A percentile compares a stretch with the other conserved stretches of the same genome.
Evolutionary conservation across 2,797 vertebrate species (phyloP).

Genomic region (Onychomys torridus): DNA sequence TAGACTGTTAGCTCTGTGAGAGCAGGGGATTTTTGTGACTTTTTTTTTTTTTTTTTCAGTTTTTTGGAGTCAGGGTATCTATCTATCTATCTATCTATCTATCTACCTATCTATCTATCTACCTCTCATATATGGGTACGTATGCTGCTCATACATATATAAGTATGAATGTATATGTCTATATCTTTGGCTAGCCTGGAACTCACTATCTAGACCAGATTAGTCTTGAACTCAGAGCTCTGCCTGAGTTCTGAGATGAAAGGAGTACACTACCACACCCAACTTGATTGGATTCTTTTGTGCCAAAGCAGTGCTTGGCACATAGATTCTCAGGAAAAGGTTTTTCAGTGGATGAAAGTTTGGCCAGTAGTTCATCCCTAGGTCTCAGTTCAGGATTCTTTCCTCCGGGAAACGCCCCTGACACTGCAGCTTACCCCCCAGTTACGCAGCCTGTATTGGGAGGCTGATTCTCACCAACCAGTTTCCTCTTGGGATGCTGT

Average conservation of each 20-base stretch:
- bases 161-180: not conserved
- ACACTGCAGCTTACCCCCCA: not conserved
- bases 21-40: not conserved
- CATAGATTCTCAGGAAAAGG: not conserved
- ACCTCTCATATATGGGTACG: too few species aligned
- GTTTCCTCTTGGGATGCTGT: not conserved
- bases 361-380: not conserved
- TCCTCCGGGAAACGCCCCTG: conserved; percentile 12
- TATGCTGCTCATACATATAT: not conserved
- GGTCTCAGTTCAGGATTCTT: not conserved
- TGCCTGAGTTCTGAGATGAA: not conserved
- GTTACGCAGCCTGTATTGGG: not conserved
- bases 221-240: not conserved
- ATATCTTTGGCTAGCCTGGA: not conserved
- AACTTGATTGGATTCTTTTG: not conserved
- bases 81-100: too few species aligned
- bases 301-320: not conserved
- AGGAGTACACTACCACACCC: not conserved
- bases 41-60: not conserved
- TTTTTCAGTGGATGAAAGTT: not conserved
- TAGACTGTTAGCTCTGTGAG: not conserved
- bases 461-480: not conserved
- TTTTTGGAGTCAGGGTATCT: not conserved
- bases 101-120: not conserved
- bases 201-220: not conserved